A percentile compares a stretch with the other conserved stretches of the same genome.
These are phyloP conservation scores for Pogonomyrmex barbatus DNA, from an alignment of 1,140 invertebrate species.

Conservation along the genomic window DNA sequence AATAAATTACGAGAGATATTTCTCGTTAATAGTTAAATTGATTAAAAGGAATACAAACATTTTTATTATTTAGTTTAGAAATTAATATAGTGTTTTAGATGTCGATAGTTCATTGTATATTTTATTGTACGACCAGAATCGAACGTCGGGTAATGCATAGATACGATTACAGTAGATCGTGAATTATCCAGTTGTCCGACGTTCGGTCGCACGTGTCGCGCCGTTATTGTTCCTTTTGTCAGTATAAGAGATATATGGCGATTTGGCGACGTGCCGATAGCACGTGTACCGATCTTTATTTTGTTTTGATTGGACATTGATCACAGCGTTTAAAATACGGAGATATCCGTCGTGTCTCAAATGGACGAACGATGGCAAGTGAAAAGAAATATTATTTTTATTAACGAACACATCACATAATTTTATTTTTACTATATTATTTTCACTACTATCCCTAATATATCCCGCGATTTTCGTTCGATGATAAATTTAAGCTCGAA, in stretches of 20 bases:
- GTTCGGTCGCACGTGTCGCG: constrained; percentile 6
- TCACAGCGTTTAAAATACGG: not conserved
- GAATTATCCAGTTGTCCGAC: not conserved
- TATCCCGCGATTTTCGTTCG: not conserved
- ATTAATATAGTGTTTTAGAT: not conserved
- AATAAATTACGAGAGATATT: constrained; percentile 5
- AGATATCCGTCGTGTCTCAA: not conserved
- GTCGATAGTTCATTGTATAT: not conserved
- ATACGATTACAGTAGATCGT: not conserved
- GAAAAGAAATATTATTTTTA: not conserved
- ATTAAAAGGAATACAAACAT: not conserved
- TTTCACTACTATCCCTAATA: not conserved
- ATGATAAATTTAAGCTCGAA: not conserved
- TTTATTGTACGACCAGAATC: not conserved
- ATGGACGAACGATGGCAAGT: not conserved
- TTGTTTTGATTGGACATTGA: constrained; percentile 58
- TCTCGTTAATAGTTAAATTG: not conserved
- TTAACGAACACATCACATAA: not conserved
- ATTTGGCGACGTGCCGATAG: constrained; percentile 53
- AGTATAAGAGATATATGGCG: constrained; percentile 25
- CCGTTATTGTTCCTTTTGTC: constrained; percentile 45
- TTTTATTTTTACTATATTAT: not conserved
- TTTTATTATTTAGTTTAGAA: not conserved
- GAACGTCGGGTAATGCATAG: not conserved
- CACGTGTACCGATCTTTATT: constrained; percentile 56